These are phyloP conservation scores for Corythoichthys intestinalis DNA, from an alignment of 2,113 vertebrate species.

Conservation along the genomic window DNA sequence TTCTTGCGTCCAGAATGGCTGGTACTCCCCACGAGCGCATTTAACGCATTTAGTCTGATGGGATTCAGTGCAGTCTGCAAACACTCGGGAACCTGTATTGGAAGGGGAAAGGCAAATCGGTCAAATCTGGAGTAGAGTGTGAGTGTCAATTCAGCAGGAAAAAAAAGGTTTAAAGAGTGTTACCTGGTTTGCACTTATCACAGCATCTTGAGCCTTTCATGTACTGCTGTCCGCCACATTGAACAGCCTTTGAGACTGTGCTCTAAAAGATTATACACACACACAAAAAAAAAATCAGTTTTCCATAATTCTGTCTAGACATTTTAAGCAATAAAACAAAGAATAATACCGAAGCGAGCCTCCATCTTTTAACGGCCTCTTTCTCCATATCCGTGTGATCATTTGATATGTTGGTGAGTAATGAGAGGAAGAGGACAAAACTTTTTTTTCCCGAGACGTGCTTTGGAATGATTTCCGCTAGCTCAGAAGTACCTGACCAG, in stretches of 20 bases:
- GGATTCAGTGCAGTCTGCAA: conserved; percentile 69
- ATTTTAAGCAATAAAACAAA: background rate
- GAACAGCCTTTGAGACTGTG: conserved; percentile 40
- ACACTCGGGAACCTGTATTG: conserved; percentile 75
- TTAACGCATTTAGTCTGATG: conserved; percentile 71
- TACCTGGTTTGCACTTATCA: conserved; percentile 71
- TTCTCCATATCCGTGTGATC: conserved; percentile 8
- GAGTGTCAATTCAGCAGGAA: conserved; percentile 25
- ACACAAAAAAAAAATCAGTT: background rate
- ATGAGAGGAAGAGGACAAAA: conserved; percentile 42
- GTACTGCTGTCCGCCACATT: conserved; percentile 61
- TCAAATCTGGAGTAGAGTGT: conserved; percentile 10
- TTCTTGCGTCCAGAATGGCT: conserved; percentile 82
- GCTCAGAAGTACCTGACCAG: conserved; percentile 47
- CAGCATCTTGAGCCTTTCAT: conserved; percentile 59
- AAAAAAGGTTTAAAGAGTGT: background rate
- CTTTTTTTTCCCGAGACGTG: conserved; percentile 44
- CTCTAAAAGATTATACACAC: conserved; percentile 47
- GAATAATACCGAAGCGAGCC: background rate
- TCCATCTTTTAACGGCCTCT: background rate
- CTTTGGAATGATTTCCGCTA: conserved; percentile 39
- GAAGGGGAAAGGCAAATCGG: background rate
- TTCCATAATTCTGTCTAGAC: conserved; percentile 1
- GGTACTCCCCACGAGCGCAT: conserved; percentile 80
- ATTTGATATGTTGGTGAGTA: conserved; percentile 42